Percentiles rank a stretch among this genome's conserved stretches.
Evolutionary conservation across 2,888 invertebrate species (phyloP).

Genomic region (Drosophila cognata): DNA sequence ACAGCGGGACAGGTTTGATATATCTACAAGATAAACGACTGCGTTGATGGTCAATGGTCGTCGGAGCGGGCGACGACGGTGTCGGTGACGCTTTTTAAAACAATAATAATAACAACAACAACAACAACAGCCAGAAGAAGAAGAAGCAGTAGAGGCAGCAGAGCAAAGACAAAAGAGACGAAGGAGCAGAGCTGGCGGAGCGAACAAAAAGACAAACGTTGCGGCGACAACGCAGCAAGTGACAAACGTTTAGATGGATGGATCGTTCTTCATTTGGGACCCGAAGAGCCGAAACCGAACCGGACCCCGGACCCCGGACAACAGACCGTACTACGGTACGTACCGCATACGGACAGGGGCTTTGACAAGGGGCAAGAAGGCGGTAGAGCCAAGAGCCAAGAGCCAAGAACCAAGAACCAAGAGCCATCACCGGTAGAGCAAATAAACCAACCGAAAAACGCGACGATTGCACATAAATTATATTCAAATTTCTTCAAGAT

Average conservation of each 20-base stretch:
- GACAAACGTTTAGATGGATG: constrained; percentile 80
- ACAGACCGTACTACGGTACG: background rate
- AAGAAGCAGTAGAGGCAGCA: constrained; percentile 6
- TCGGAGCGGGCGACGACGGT: constrained; percentile 36
- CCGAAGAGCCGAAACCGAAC: constrained; percentile 20
- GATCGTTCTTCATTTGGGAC: constrained; percentile 70
- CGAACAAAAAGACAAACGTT: constrained; percentile 72
- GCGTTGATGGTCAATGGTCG: constrained; percentile 54
- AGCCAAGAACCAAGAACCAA: background rate
- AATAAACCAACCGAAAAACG: constrained; percentile 77
- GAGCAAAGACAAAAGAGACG: constrained; percentile 54
- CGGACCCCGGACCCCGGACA: constrained; percentile 23
- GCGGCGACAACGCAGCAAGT: constrained; percentile 76
- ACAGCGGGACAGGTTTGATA: constrained; percentile 45
- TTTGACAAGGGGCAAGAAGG: constrained; percentile 8
- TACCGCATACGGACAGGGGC: constrained; percentile 6
- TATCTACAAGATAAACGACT: constrained; percentile 68
- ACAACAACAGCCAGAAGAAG: constrained; percentile 11
- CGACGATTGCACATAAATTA: constrained; percentile 82
- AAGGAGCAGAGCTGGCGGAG: constrained; percentile 73
- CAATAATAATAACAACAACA: constrained; percentile 33
- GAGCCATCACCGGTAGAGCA: constrained; percentile 31
- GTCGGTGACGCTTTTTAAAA: constrained; percentile 43
- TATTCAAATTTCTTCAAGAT: constrained; percentile 80
- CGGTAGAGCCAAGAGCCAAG: constrained; percentile 15